Base-by-base conservation (phyloP, 2,888 invertebrate genomes). In the Itoplectis maculator region DNA sequence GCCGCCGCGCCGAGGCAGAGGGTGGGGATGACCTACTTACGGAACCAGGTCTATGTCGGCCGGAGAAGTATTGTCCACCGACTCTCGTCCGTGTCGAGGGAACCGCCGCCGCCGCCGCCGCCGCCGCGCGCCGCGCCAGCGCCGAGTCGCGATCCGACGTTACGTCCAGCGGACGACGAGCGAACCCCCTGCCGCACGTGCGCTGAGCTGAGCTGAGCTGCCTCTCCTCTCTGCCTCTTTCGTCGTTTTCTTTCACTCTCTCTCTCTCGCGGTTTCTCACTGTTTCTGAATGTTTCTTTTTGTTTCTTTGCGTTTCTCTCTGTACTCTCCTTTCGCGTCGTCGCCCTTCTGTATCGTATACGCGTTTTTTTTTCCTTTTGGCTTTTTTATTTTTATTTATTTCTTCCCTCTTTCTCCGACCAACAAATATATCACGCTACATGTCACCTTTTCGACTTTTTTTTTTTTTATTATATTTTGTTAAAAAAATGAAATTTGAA, bases 11-110 rank as follows among this genome's bases (percentile, higher is more conserved):
- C n/a, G n/a, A n/a, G n/a, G n/a, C n/a, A n/a, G n/a, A n/a, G n/a
- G 66, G 92, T 86, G 91, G 92, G 92, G 93, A 93, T 96, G 97
- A 97, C 97, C 97, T 95, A 97, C 97, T 97, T 97, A 96, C 96
- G 95, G 96, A 97, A 97, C 96, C 96, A 97, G 97, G 97, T 97
- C 97, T 97, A 97, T 97, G 97, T 97, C 92, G 92, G 92, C 92
- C 87, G 92, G 86, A 91, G 87, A 92, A 92, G 90, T 92, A 92
- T 92, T 92, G 92, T 92, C 93, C 90, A 87, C 42, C 5, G 56
- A 65, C 68, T 79, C 76, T 82, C 76, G n/a, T n/a, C n/a, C n/a
- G n/a, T n/a, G n/a, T n/a, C n/a, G n/a, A n/a, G n/a, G n/a, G n/a
- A n/a, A n/a, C n/a, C n/a, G n/a, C n/a, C n/a, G n/a, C n/a, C n/a